Percentiles rank a stretch among this genome's conserved stretches.
Conservation (phyloP, 2,113 vertebrate species). For the Hypocryptadius cinnamomeus region DNA sequence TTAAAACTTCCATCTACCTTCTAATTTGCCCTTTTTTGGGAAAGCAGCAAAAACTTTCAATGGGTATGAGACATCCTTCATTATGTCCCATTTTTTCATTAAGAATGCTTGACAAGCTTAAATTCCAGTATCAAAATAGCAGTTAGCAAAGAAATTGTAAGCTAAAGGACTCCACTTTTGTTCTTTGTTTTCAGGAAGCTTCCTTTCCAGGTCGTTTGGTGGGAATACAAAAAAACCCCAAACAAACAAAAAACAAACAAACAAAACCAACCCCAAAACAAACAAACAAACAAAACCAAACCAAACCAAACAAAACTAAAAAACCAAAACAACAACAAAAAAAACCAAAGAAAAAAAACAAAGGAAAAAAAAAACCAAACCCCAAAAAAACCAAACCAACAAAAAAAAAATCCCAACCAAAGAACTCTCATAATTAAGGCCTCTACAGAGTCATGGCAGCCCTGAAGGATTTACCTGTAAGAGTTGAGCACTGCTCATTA, state of each 20-base stretch:
- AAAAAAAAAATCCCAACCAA: background rate
- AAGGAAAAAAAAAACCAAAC: background rate
- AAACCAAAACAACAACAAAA: no score
- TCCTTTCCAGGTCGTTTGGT: background rate
- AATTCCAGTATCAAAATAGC: slow-evolving; percentile 3
- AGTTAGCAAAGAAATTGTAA: background rate
- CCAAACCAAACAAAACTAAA: no score
- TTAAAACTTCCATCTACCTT: background rate
- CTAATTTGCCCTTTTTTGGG: background rate
- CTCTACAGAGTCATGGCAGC: background rate
- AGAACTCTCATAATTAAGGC: background rate
- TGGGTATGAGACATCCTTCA: background rate
- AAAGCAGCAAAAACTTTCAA: background rate
- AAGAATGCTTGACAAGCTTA: background rate
- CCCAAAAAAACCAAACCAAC: background rate
- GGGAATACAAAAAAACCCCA: background rate
- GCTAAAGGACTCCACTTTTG: background rate
- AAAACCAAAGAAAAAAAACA: no score
- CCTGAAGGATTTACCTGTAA: background rate
- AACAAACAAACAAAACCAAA: background rate
- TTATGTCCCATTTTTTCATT: background rate
- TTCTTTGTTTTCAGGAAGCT: background rate
- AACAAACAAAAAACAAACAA: background rate
- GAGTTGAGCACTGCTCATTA: background rate
- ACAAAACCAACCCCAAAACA: no score